phyloP scores from a whole-genome alignment of 2,113 vertebrate species.

The Pelecanoides urinatrix region DNA sequence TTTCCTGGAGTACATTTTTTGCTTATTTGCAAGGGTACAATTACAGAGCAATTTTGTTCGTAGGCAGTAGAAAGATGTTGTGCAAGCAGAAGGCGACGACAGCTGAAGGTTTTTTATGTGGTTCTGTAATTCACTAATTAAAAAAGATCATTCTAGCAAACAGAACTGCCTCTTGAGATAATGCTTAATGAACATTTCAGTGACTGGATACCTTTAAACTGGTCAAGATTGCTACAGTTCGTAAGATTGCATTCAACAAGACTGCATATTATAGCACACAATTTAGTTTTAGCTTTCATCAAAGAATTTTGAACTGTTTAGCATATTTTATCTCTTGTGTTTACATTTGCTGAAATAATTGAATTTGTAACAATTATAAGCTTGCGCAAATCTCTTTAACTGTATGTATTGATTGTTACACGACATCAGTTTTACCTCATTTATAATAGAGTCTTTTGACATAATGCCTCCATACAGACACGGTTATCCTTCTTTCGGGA shows the following conservation, averaged over 20 bases:
- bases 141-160: constrained; percentile 56
- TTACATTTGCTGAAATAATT: constrained; percentile 68
- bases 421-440: constrained; percentile 39
- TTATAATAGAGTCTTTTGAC: constrained; percentile 60
- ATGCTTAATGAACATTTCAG: constrained; percentile 64
- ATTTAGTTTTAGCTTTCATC: constrained; percentile 40
- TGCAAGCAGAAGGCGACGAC: constrained; percentile 15
- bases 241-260: constrained; percentile 34
- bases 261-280: not conserved
- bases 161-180: constrained; percentile 53
- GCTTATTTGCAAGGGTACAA: constrained; percentile 2
- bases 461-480: not conserved
- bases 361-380: constrained; percentile 57
- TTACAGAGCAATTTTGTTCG: constrained; percentile 37
- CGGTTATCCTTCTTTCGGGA: constrained; percentile 26
- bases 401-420: constrained; percentile 43
- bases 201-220: constrained; percentile 48
- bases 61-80: constrained; percentile 26
- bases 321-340: constrained; percentile 52
- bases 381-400: not conserved
- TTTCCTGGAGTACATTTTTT: not conserved
- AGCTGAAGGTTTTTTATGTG: constrained; percentile 30
- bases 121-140: constrained; percentile 51
- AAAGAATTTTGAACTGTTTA: constrained; percentile 29
- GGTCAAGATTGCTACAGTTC: constrained; percentile 40